A percentile compares a stretch with the other conserved stretches of the same genome.
phyloP scores from a whole-genome alignment of 2,113 vertebrate genomes.

The Neotoma lepida region DNA sequence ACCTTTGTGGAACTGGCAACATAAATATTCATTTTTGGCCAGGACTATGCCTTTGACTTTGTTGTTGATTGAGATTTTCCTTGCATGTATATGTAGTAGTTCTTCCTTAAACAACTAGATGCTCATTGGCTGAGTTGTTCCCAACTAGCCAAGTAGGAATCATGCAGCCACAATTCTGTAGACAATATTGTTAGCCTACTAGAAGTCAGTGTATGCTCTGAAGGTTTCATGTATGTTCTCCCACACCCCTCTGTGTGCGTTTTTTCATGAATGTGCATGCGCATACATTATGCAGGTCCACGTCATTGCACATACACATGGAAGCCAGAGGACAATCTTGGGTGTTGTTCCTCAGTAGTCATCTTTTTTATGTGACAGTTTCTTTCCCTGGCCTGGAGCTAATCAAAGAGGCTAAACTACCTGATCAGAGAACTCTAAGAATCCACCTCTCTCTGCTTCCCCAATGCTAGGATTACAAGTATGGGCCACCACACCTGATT shows the following conservation, averaged over 20 bases:
- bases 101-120: conserved; percentile 57
- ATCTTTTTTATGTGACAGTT: too few species aligned
- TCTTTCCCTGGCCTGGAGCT: neutral
- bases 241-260: neutral
- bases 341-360: neutral
- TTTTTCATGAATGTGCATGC: neutral
- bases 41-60: conserved; percentile 66
- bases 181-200: conserved; percentile 1
- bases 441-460: neutral
- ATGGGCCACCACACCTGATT: neutral
- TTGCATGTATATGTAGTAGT: conserved; percentile 51
- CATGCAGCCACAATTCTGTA: conserved; percentile 30
- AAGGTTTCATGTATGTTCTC: neutral
- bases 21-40: conserved; percentile 75
- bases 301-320: too few species aligned
- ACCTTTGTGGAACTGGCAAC: conserved; percentile 82
- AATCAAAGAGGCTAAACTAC: neutral
- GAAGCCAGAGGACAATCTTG: neutral
- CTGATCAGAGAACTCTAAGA: neutral
- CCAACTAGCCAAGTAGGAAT: conserved; percentile 57
- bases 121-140: conserved; percentile 32
- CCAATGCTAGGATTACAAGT: neutral
- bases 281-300: neutral
- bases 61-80: conserved; percentile 81
- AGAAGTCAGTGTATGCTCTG: neutral